Conservation (phyloP, 1,140 invertebrate species). For the Drosophila arizonae region DNA sequence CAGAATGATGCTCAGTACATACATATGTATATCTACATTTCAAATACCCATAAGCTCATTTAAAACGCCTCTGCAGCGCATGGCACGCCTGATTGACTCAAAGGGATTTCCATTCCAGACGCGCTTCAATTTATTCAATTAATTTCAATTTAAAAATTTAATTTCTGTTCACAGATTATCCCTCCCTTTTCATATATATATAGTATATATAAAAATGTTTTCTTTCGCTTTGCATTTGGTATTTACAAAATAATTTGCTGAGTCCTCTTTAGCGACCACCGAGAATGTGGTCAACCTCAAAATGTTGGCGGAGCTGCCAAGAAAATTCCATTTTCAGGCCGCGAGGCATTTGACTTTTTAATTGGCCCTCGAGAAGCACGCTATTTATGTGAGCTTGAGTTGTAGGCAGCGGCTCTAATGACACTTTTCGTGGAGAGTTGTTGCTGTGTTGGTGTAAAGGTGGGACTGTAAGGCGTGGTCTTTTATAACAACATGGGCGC, state of each 20-base stretch:
- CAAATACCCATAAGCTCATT: constrained; percentile 6
- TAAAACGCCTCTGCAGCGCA: background rate
- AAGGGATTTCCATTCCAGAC: constrained; percentile 31
- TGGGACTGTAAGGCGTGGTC: too few relatives aligned
- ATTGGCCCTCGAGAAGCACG: constrained; percentile 30
- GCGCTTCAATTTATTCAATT: constrained; percentile 54
- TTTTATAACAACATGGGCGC: too few relatives aligned
- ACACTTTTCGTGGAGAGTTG: constrained; percentile 4
- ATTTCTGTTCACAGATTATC: constrained; percentile 11
- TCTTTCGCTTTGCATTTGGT: background rate
- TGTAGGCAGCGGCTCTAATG: constrained; percentile 19
- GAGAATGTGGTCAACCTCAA: constrained; percentile 19
- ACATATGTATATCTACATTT: background rate
- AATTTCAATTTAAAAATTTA: constrained; percentile 31
- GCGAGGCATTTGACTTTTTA: constrained; percentile 41
- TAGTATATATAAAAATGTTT: too few relatives aligned
- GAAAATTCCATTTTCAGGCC: background rate
- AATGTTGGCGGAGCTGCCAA: constrained; percentile 21
- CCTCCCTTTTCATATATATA: background rate
- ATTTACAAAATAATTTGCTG: constrained; percentile 7
- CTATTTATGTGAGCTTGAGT: constrained; percentile 16
- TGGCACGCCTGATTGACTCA: constrained; percentile 27
- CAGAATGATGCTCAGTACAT: background rate
- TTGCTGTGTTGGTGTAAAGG: too few relatives aligned
- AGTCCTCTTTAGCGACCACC: background rate